Conservation (phyloP, 2,888 invertebrate genomes). For the Romanomermis culicivorax region DNA sequence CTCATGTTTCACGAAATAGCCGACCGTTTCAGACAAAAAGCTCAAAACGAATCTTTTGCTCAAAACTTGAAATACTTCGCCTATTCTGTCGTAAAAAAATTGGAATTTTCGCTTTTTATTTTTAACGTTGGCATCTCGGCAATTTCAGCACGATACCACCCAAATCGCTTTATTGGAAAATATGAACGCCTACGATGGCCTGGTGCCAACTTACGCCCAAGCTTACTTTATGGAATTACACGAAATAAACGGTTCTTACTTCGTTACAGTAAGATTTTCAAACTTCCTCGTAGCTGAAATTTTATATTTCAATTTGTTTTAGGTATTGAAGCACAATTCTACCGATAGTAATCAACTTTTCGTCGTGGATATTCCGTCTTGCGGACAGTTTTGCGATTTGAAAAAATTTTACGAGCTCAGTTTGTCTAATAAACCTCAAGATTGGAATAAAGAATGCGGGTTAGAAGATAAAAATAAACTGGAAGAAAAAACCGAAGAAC, state of each 20-base stretch:
- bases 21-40: constrained; percentile 17
- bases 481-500: too few relatives aligned
- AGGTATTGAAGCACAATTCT: background rate
- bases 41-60: too few relatives aligned
- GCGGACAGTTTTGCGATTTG: background rate
- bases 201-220: constrained; percentile 23
- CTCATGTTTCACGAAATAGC: constrained; percentile 21
- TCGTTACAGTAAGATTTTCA: background rate
- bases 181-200: constrained; percentile 18
- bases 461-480: too few relatives aligned
- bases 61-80: constrained; percentile 19
- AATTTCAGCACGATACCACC: constrained; percentile 22
- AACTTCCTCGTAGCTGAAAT: background rate
- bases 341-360: background rate
- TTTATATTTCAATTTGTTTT: background rate
- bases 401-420: background rate
- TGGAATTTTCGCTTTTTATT: too few relatives aligned
- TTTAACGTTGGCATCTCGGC: background rate
- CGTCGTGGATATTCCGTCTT: background rate
- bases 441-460: constrained; percentile 6
- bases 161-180: constrained; percentile 21
- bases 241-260: background rate
- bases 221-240: constrained; percentile 23
- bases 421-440: background rate
- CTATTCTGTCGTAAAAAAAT: constrained; percentile 21